A percentile compares a stretch with the other conserved stretches of the same genome.
Evolutionary conservation across 2,888 invertebrate genomes (phyloP).

Genomic region (Drosophila greeni): DNA sequence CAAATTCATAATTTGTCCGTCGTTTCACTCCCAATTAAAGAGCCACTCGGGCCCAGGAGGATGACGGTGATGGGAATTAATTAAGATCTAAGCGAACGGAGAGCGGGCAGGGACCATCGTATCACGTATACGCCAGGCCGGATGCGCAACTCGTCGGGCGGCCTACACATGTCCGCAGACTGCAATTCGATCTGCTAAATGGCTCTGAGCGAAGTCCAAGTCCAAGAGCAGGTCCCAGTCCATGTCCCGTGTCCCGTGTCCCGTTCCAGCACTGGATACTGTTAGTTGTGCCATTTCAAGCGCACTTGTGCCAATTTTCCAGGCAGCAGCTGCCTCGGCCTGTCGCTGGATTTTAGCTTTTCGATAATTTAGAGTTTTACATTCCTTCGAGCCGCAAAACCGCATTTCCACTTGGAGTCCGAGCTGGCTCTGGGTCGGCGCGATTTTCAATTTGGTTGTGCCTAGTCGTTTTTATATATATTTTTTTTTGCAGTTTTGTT

Average conservation of each 20-base stretch:
- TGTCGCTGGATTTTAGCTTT: slow-evolving; percentile 58
- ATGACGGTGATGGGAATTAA: slow-evolving; percentile 17
- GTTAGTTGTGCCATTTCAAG: slow-evolving; percentile 72
- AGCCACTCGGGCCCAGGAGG: slow-evolving; percentile 44
- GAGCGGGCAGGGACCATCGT: background rate
- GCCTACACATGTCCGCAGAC: slow-evolving; percentile 30
- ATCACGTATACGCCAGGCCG: slow-evolving; percentile 18
- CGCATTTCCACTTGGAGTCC: slow-evolving; percentile 48
- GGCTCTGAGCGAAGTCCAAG: slow-evolving; percentile 29
- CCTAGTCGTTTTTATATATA: background rate
- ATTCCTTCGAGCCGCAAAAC: slow-evolving; percentile 68
- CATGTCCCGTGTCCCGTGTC: slow-evolving; percentile 11
- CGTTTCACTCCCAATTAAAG: slow-evolving; percentile 67
- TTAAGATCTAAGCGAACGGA: slow-evolving; percentile 9
- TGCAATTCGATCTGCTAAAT: slow-evolving; percentile 45
- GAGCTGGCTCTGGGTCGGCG: slow-evolving; percentile 30
- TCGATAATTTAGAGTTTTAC: slow-evolving; percentile 58
- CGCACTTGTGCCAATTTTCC: slow-evolving; percentile 71
- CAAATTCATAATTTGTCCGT: slow-evolving; percentile 50
- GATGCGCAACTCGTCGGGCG: slow-evolving; percentile 30
- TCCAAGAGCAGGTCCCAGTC: slow-evolving; percentile 11
- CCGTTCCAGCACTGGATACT: slow-evolving; percentile 49
- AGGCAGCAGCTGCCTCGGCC: slow-evolving; percentile 19
- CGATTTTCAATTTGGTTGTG: slow-evolving; percentile 52
- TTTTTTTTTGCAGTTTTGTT: slow-evolving; percentile 42